These are phyloP conservation scores for Macrocentrus cingulum DNA, from an alignment of 1,140 invertebrate genomes.

Conservation along the genomic window DNA sequence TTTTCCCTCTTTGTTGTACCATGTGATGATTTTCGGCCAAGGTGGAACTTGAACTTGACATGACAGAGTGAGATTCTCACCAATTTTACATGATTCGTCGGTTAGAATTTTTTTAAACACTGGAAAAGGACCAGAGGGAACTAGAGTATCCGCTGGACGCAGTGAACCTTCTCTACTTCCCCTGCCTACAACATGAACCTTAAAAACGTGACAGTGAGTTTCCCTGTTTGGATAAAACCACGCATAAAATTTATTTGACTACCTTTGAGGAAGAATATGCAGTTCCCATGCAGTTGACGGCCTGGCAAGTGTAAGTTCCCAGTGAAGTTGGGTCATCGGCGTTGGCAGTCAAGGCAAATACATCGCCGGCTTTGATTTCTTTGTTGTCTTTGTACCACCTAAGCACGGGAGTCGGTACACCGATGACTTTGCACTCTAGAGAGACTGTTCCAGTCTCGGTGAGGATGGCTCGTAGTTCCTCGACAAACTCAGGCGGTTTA, in stretches of 20 bases:
- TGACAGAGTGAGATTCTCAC: conserved; percentile 69
- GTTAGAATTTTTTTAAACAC: conserved; percentile 73
- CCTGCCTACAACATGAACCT: conserved; percentile 73
- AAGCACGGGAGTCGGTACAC: conserved; percentile 78
- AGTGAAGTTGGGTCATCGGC: conserved; percentile 79
- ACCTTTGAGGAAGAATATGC: conserved; percentile 76
- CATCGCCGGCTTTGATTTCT: conserved; percentile 85
- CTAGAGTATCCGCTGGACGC: conserved; percentile 61
- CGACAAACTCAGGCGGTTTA: conserved; percentile 82
- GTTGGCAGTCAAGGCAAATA: conserved; percentile 81
- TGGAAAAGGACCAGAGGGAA: conserved; percentile 67
- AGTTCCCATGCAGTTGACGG: conserved; percentile 83
- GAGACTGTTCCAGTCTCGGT: conserved; percentile 87
- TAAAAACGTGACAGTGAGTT: conserved; percentile 3
- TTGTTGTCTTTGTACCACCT: conserved; percentile 83
- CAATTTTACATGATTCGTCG: conserved; percentile 74
- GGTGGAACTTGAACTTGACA: conserved; percentile 81
- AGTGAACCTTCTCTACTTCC: conserved; percentile 67
- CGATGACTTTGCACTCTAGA: conserved; percentile 85
- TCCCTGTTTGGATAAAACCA: not conserved
- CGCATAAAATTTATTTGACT: too few relatives aligned
- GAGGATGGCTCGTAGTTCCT: conserved; percentile 76
- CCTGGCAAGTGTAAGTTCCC: conserved; percentile 83
- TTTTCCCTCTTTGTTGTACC: conserved; percentile 82
- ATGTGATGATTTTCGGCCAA: conserved; percentile 75